Conservation (phyloP, 53 echinoderm and acorn worm genomes). For the Paelopatides confundens region DNA sequence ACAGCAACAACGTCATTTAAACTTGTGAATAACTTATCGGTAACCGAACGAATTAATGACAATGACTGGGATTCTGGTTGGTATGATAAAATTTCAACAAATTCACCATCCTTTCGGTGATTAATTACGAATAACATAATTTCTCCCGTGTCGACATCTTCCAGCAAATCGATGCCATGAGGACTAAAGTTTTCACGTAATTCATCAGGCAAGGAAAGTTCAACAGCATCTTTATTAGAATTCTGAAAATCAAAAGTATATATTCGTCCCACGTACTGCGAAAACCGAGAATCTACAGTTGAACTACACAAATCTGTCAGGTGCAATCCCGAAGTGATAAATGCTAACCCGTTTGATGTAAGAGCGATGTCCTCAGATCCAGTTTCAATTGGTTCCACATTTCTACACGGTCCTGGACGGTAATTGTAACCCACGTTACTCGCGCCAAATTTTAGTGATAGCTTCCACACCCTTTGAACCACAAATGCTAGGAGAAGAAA, state of each 20-base stretch:
- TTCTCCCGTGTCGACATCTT: neutral
- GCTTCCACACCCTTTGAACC: neutral
- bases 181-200: slow-evolving; percentile 3
- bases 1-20: slow-evolving; percentile 20
- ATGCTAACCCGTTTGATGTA: neutral
- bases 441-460: neutral
- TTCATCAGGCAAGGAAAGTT: neutral
- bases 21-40: neutral
- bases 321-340: slow-evolving; percentile 14
- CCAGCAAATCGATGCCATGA: slow-evolving; percentile 7
- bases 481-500: neutral
- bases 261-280: slow-evolving; percentile 12
- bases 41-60: neutral
- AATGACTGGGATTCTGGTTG: neutral
- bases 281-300: neutral
- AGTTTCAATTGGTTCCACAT: slow-evolving; percentile 21
- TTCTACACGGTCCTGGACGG: slow-evolving; percentile 18
- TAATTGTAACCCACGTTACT: neutral
- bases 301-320: neutral
- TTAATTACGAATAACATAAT: slow-evolving; percentile 14
- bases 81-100: slow-evolving; percentile 12
- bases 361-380: slow-evolving; percentile 34
- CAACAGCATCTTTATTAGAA: slow-evolving; percentile 11
- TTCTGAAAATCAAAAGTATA: slow-evolving; percentile 23
- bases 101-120: slow-evolving; percentile 4